phyloP scores from a whole-genome alignment of 2,113 vertebrate genomes.

The Pomatostomus ruficeps region DNA sequence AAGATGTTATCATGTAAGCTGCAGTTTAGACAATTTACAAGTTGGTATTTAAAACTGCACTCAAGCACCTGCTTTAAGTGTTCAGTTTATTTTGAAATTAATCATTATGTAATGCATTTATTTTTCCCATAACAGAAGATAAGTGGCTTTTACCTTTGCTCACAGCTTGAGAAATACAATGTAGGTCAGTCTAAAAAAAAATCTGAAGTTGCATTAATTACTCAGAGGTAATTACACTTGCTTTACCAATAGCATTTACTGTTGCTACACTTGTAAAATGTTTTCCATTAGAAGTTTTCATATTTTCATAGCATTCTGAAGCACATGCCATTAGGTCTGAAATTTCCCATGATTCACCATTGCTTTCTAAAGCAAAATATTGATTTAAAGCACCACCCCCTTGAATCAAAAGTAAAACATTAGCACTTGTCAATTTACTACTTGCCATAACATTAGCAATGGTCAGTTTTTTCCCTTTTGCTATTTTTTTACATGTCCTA shows the following conservation, averaged over 20 bases:
- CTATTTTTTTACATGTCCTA: accelerated
- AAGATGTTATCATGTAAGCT: not conserved
- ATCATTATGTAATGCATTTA: not conserved
- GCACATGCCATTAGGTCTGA: not conserved
- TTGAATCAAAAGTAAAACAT: not conserved
- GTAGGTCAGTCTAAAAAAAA: not conserved
- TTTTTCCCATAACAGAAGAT: not conserved
- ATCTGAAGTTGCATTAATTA: not conserved
- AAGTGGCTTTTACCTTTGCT: not conserved
- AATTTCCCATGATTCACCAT: not conserved
- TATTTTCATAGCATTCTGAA: not conserved
- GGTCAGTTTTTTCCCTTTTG: not conserved
- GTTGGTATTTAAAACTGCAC: not conserved
- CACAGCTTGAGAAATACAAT: not conserved
- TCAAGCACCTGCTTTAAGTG: not conserved
- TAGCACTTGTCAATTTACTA: not conserved
- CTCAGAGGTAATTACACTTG: not conserved
- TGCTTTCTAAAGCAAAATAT: not conserved
- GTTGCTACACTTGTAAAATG: not conserved
- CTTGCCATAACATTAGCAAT: not conserved
- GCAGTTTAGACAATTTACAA: not conserved
- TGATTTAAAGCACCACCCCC: not conserved
- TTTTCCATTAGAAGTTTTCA: not conserved
- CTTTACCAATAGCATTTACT: not conserved
- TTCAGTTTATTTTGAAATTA: not conserved